Evolutionary conservation across 2,113 vertebrate species (phyloP).

Genomic region (Oenanthe melanoleuca): DNA sequence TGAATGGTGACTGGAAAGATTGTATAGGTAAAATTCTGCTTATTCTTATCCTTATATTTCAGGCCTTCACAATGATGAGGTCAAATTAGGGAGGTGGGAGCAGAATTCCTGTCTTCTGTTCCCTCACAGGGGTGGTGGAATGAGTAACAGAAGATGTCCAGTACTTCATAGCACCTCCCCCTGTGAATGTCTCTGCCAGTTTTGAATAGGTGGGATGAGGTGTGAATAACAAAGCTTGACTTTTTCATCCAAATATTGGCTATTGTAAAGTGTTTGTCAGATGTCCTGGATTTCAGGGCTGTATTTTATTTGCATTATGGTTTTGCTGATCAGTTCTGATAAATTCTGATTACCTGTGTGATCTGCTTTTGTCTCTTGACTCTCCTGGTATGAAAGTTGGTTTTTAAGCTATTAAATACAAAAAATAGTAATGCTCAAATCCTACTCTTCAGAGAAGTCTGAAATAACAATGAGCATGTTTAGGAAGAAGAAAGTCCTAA

Average conservation of each 20-base stretch:
- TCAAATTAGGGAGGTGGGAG: neutral
- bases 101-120: neutral
- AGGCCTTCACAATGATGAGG: neutral
- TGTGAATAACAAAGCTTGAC: neutral
- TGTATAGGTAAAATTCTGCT: neutral
- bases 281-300: neutral
- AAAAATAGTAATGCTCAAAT: neutral
- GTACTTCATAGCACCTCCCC: neutral
- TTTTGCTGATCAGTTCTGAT: neutral
- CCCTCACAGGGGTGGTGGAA: neutral
- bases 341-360: neutral
- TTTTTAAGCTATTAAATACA: neutral
- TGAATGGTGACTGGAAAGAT: neutral
- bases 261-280: neutral
- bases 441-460: neutral
- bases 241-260: neutral
- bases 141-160: neutral
- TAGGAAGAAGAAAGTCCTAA: neutral
- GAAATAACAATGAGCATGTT: neutral
- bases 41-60: neutral
- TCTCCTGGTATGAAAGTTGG: neutral
- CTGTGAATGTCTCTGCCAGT: neutral
- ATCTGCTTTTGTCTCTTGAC: neutral
- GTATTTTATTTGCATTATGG: neutral
- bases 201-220: rapidly evolving